Conservation (phyloP, 2,797 vertebrate species). For the Myripristis jacobus region DNA sequence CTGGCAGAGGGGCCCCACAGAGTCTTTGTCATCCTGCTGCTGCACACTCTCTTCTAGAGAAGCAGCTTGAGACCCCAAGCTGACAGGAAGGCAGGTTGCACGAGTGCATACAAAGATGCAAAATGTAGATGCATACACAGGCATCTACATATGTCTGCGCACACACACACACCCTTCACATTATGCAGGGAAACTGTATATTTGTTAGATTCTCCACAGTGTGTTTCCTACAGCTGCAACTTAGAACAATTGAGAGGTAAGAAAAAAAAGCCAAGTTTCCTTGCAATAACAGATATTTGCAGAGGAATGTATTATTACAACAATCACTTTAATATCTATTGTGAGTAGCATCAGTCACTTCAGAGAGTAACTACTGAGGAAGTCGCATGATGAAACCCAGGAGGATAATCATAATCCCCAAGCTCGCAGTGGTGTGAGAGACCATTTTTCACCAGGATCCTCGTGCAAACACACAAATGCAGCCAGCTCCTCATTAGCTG, state of each 20-base stretch:
- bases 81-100: conserved; percentile 36
- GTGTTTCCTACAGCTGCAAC: conserved; percentile 10
- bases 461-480: conserved; percentile 61
- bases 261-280: neutral
- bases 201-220: conserved; percentile 4
- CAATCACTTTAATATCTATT: conserved; percentile 35
- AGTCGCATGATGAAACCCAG: conserved; percentile 65
- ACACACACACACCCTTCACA: conserved; percentile 19
- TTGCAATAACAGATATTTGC: conserved; percentile 16
- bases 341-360: conserved; percentile 53
- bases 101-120: neutral
- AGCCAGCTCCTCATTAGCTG: conserved; percentile 63
- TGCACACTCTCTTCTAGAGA: conserved; percentile 53
- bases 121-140: conserved; percentile 13
- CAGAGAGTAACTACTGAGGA: conserved; percentile 41
- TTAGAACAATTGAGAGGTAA: neutral
- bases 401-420: conserved; percentile 72
- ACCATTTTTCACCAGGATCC: conserved; percentile 53
- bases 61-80: conserved; percentile 50
- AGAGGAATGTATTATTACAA: conserved; percentile 26
- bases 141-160: conserved; percentile 10
- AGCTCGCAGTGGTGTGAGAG: conserved; percentile 58
- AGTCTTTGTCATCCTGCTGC: conserved; percentile 72
- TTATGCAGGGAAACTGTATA: neutral
- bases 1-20: conserved; percentile 62